These are phyloP conservation scores for Lithosia quadra DNA, from an alignment of 2,888 invertebrate species.

Conservation along the genomic window DNA sequence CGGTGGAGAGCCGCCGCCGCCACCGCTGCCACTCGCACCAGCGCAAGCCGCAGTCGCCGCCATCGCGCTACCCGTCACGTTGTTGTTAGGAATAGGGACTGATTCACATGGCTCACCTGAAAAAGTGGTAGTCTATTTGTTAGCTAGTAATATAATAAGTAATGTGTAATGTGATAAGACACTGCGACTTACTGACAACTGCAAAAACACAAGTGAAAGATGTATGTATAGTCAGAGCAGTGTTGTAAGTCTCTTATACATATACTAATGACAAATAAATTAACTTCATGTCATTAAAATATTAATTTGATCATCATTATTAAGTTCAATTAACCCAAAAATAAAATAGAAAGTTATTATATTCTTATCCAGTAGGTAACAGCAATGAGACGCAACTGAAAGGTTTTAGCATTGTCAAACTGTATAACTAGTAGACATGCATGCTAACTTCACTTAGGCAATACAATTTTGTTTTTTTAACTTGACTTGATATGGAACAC, in stretches of 20 bases:
- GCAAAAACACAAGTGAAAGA: constrained; percentile 13
- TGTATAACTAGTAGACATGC: neutral
- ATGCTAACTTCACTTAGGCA: neutral
- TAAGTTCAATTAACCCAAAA: neutral
- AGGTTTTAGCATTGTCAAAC: neutral
- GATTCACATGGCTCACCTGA: constrained; percentile 93
- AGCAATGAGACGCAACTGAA: neutral
- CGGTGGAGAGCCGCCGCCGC: constrained; percentile 83
- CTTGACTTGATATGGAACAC: neutral
- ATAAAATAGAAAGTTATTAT: neutral
- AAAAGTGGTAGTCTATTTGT: constrained; percentile 48
- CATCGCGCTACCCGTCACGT: constrained; percentile 86
- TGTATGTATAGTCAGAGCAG: constrained; percentile 8
- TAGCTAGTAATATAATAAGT: too few relatives aligned
- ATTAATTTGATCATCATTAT: neutral
- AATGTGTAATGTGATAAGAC: too few relatives aligned
- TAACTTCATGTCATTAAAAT: neutral
- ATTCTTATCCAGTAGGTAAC: neutral
- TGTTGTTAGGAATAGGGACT: constrained; percentile 90
- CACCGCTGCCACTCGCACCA: constrained; percentile 85
- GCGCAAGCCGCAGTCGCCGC: constrained; percentile 82
- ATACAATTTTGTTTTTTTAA: neutral
- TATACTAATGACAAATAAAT: neutral
- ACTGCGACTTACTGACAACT: constrained; percentile 14
- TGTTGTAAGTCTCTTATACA: neutral